phyloP scores from a whole-genome alignment of 2,113 vertebrate genomes.

The Bettongia penicillata region DNA sequence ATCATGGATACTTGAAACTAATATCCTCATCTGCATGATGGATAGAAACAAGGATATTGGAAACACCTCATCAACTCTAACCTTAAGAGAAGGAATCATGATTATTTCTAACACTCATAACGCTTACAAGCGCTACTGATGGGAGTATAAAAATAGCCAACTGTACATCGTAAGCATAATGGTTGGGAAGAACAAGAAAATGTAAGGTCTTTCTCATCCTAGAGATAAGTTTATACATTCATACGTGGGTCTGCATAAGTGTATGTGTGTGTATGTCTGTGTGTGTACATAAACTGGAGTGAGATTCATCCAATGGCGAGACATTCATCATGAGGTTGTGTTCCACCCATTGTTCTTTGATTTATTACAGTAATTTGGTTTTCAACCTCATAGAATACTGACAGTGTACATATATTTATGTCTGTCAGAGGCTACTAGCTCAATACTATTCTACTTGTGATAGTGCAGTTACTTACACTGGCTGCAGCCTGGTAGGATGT shows the following conservation, averaged over 20 bases:
- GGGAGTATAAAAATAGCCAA: slow-evolving; percentile 67
- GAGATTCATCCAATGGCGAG: slow-evolving; percentile 70
- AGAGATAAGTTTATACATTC: slow-evolving; percentile 35
- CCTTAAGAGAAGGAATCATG: slow-evolving; percentile 71
- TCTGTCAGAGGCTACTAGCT: slow-evolving; percentile 27
- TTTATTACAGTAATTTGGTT: slow-evolving; percentile 67
- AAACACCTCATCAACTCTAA: slow-evolving; percentile 66
- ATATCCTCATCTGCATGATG: slow-evolving; percentile 71
- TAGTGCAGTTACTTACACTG: neutral
- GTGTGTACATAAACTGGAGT: neutral
- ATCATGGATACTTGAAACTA: slow-evolving; percentile 54
- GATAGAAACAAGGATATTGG: slow-evolving; percentile 68
- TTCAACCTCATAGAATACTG: slow-evolving; percentile 48
- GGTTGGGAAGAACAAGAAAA: slow-evolving; percentile 51
- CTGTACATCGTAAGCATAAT: slow-evolving; percentile 52
- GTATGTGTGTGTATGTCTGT: slow-evolving; percentile 38
- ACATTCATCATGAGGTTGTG: slow-evolving; percentile 60
- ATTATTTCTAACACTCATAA: slow-evolving; percentile 61
- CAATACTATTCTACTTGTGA: slow-evolving; percentile 38
- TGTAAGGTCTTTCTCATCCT: slow-evolving; percentile 50
- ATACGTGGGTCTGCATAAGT: neutral
- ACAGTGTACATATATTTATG: slow-evolving; percentile 32
- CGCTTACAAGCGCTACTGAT: slow-evolving; percentile 61
- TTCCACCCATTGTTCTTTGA: slow-evolving; percentile 62
- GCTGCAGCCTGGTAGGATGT: neutral